Percentiles rank a stretch among this genome's conserved stretches.
Evolutionary conservation across 2,888 invertebrate genomes (phyloP).

Genomic region (Lacanobia oleracea): DNA sequence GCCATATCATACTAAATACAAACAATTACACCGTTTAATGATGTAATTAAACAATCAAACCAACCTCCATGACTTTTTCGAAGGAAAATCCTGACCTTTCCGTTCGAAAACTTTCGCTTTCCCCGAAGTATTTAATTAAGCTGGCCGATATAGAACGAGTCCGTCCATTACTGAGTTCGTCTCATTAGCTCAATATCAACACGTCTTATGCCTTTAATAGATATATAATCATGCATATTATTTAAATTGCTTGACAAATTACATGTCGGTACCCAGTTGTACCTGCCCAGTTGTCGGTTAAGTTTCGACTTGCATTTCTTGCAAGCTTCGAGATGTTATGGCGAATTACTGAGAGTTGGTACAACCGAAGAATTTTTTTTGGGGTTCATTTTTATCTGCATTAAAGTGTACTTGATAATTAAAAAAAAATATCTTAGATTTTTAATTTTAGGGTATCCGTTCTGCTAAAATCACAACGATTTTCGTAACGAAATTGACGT

Average conservation of each 20-base stretch:
- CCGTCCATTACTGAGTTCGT: constrained; percentile 76
- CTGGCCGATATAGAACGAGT: constrained; percentile 60
- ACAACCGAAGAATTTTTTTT: constrained; percentile 45
- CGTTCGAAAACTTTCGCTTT: constrained; percentile 75
- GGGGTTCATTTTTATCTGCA: background rate
- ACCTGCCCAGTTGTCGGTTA: constrained; percentile 86
- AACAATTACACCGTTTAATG: constrained; percentile 49
- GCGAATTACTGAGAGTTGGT: constrained; percentile 73
- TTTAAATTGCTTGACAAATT: constrained; percentile 90
- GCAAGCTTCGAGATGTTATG: constrained; percentile 75
- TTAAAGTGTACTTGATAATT: background rate
- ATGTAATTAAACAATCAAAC: constrained; percentile 56
- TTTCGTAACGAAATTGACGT: too few relatives aligned
- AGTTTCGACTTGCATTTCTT: constrained; percentile 86
- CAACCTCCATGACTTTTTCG: constrained; percentile 50
- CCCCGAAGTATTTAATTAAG: constrained; percentile 69
- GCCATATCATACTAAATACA: constrained; percentile 27
- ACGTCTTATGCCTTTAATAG: constrained; percentile 88
- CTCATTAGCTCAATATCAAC: constrained; percentile 89
- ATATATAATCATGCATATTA: constrained; percentile 90
- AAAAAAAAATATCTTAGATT: too few relatives aligned
- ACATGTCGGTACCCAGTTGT: constrained; percentile 85
- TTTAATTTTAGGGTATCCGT: too few relatives aligned
- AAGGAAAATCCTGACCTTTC: constrained; percentile 67
- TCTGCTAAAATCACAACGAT: background rate